These are phyloP conservation scores for Anoura caudifer DNA, from an alignment of 2,113 vertebrate species.

Conservation along the genomic window DNA sequence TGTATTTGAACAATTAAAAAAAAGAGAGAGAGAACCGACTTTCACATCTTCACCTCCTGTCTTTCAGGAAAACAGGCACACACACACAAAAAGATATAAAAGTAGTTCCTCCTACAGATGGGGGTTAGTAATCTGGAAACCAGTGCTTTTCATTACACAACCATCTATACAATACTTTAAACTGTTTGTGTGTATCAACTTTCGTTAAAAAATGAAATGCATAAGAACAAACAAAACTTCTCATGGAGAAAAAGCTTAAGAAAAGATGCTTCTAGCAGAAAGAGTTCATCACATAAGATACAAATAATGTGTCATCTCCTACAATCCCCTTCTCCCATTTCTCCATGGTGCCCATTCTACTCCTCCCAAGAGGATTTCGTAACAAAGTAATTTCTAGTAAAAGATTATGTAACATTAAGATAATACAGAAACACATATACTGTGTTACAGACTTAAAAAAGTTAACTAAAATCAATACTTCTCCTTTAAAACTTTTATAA, in stretches of 20 bases:
- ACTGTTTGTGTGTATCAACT: neutral
- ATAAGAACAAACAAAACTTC: neutral
- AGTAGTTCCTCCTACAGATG: neutral
- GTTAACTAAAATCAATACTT: neutral
- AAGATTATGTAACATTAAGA: neutral
- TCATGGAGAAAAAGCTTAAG: neutral
- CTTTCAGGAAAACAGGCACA: too few species aligned
- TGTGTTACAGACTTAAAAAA: slow-evolving; percentile 12
- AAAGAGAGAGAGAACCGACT: too few species aligned
- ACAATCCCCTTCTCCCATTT: neutral
- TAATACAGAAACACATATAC: neutral
- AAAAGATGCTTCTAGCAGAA: neutral
- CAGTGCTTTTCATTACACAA: neutral
- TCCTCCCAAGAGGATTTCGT: neutral
- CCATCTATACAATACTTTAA: neutral
- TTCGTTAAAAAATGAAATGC: neutral
- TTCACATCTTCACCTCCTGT: too few species aligned
- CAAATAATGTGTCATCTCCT: neutral
- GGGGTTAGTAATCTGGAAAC: neutral
- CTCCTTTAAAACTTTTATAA: slow-evolving; percentile 22
- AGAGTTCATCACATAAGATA: neutral
- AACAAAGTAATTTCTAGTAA: neutral
- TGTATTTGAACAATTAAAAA: too few species aligned
- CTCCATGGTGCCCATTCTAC: neutral
- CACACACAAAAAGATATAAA: neutral